A percentile compares a stretch with the other conserved stretches of the same genome.
Conservation (phyloP, 2,888 invertebrate genomes). For the Dicyrtoma fusca region DNA sequence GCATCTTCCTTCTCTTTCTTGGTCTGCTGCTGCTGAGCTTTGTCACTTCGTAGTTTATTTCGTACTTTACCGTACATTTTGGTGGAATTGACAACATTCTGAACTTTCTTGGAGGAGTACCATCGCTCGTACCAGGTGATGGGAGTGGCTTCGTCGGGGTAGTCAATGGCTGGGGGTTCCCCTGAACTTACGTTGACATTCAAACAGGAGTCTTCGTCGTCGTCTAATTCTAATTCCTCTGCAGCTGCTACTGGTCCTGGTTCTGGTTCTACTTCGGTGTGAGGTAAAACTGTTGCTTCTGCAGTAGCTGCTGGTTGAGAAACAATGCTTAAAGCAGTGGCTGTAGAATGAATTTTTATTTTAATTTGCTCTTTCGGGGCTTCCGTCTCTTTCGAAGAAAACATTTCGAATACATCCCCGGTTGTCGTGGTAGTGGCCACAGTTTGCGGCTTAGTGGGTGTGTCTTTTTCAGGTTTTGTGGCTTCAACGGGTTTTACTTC, state of each 20-base stretch:
- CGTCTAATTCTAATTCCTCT: constrained; percentile 21
- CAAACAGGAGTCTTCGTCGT: not conserved
- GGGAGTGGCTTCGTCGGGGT: constrained; percentile 46
- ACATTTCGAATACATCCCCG: no score
- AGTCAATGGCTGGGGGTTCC: no score
- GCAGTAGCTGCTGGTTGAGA: no score
- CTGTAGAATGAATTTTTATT: not conserved
- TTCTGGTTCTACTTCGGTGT: not conserved
- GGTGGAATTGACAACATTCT: constrained; percentile 57
- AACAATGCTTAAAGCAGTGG: not conserved
- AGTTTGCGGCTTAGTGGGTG: not conserved
- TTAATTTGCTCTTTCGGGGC: not conserved
- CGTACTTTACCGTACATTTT: constrained; percentile 56
- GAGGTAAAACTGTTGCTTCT: not conserved
- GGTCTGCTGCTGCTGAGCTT: constrained; percentile 26
- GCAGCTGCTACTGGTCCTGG: not conserved
- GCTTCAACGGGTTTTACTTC: not conserved
- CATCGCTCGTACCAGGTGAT: constrained; percentile 57
- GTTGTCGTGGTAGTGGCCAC: no score
- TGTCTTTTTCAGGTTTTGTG: not conserved
- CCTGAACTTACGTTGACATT: not conserved
- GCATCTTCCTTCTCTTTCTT: constrained; percentile 41
- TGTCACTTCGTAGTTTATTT: constrained; percentile 49
- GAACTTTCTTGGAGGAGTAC: constrained; percentile 57
- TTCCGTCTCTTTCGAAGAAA: not conserved